Evolutionary conservation across 2,888 invertebrate species (phyloP).

Genomic region (Caenorhabditis sp.): DNA sequence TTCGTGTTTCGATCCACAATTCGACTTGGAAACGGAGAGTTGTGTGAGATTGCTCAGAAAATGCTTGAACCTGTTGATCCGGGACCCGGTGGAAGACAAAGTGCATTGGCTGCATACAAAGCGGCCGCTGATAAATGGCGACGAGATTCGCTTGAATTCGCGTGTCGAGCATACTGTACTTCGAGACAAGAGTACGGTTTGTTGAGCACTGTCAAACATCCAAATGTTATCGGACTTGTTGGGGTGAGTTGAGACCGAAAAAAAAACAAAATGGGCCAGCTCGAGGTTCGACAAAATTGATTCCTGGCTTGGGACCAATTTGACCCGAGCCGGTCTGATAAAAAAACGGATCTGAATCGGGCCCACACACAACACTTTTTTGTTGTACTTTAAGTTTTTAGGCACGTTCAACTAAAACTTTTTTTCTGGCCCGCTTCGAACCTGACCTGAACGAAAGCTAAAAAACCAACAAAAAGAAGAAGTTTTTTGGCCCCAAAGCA

Average conservation of each 20-base stretch:
- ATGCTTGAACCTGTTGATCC: conserved; percentile 93
- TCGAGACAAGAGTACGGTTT: conserved; percentile 85
- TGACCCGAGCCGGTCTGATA: no score
- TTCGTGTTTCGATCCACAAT: conserved; percentile 85
- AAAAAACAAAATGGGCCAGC: no score
- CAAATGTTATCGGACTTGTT: conserved; percentile 88
- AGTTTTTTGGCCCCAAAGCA: no score
- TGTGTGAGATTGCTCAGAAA: conserved; percentile 85
- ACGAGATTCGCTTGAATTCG: conserved; percentile 87
- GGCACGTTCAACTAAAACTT: no score
- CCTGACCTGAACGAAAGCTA: no score
- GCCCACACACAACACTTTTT: no score
- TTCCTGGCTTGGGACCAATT: no score
- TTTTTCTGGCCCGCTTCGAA: no score
- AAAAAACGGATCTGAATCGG: no score
- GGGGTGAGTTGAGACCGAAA: conserved; percentile 26
- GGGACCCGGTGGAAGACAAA: conserved; percentile 78
- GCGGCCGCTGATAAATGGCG: conserved; percentile 89
- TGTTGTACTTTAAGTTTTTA: no score
- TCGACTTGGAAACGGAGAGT: conserved; percentile 71
- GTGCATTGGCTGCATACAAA: conserved; percentile 79
- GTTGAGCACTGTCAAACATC: conserved; percentile 83
- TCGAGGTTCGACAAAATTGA: no score
- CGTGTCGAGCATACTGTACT: conserved; percentile 94
- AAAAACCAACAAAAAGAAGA: no score